These are phyloP conservation scores for Tenebrosternarchus preto DNA, from an alignment of 2,113 vertebrate species.

Conservation along the genomic window DNA sequence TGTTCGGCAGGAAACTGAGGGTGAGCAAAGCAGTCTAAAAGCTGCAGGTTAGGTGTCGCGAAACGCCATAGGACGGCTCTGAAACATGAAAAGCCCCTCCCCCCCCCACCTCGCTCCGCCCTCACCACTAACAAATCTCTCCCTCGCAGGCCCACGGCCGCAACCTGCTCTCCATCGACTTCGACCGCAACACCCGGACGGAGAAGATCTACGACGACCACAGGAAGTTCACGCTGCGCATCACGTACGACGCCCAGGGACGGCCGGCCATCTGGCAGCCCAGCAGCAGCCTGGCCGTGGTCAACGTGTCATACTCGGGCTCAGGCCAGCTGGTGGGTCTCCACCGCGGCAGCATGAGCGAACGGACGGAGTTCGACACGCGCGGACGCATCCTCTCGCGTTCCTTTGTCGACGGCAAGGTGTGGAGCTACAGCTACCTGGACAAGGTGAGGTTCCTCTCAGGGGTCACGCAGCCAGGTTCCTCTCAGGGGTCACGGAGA, in stretches of 20 bases:
- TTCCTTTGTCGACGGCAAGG: slow-evolving; percentile 93
- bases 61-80: too few species aligned
- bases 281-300: slow-evolving; percentile 93
- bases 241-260: slow-evolving; percentile 94
- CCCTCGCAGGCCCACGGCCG: slow-evolving; percentile 87
- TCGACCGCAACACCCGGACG: slow-evolving; percentile 94
- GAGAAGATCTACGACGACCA: slow-evolving; percentile 99
- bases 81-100: too few species aligned
- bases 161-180: slow-evolving; percentile 96
- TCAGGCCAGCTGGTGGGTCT: slow-evolving; percentile 90
- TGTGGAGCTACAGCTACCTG: slow-evolving; percentile 98
- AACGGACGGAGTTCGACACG: slow-evolving; percentile 90
- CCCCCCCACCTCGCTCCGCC: too few species aligned
- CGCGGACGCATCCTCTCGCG: slow-evolving; percentile 90
- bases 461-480: too few species aligned
- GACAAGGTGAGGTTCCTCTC: slow-evolving; percentile 95
- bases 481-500: too few species aligned
- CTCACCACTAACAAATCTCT: neutral
- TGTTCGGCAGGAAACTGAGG: slow-evolving; percentile 97
- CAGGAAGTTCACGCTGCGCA: slow-evolving; percentile 93
- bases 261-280: slow-evolving; percentile 96
- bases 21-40: slow-evolving; percentile 71
- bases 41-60: neutral
- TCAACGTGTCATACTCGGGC: slow-evolving; percentile 94
- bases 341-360: slow-evolving; percentile 96